phyloP scores from a whole-genome alignment of 2,888 invertebrate genomes.

The Rhorus exstirpatorius region DNA sequence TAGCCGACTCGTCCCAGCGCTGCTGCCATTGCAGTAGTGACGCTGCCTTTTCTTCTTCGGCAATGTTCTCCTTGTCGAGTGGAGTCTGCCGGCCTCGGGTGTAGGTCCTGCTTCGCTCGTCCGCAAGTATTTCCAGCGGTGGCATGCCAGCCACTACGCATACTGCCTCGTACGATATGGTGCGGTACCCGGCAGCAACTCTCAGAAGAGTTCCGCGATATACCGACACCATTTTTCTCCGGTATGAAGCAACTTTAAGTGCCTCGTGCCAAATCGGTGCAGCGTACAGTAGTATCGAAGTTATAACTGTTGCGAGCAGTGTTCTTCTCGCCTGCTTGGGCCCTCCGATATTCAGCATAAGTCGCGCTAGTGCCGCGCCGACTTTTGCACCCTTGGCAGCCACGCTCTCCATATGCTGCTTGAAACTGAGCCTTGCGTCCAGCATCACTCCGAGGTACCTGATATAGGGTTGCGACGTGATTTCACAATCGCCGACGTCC shows the following conservation, averaged over 20 bases:
- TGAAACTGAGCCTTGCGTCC: background rate
- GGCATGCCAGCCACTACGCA: no score
- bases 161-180: no score
- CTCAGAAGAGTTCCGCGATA: background rate
- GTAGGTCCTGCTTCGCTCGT: no score
- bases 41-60: background rate
- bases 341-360: slow-evolving; percentile 34
- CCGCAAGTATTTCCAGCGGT: no score
- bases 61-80: no score
- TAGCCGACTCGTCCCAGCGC: background rate
- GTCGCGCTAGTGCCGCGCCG: slow-evolving; percentile 19
- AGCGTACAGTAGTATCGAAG: slow-evolving; percentile 69
- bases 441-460: slow-evolving; percentile 29
- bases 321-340: slow-evolving; percentile 59
- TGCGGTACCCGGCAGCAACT: background rate
- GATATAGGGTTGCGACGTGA: slow-evolving; percentile 8
- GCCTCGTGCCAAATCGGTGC: slow-evolving; percentile 67
- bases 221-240: slow-evolving; percentile 55
- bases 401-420: background rate
- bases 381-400: background rate
- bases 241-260: slow-evolving; percentile 38
- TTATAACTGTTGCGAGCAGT: slow-evolving; percentile 52
- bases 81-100: no score
- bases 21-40: no score
- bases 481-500: background rate